These are phyloP conservation scores for Buathra laborator DNA, from an alignment of 2,888 invertebrate genomes.

Conservation along the genomic window DNA sequence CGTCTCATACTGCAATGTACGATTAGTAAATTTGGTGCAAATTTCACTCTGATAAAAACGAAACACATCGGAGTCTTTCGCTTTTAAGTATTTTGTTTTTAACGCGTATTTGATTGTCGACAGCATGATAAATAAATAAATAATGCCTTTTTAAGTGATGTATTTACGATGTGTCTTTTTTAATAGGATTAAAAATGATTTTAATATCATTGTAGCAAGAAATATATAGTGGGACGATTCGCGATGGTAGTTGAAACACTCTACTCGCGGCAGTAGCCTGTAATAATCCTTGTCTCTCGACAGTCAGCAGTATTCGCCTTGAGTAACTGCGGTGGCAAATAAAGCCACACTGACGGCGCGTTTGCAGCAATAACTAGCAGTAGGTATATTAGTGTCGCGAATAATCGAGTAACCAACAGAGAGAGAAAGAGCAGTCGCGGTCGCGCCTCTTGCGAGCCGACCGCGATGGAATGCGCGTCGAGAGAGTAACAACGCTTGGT, in stretches of 20 bases:
- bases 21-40: background rate
- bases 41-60: background rate
- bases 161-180: conserved; percentile 2
- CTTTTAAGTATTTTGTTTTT: background rate
- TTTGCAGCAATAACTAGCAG: conserved; percentile 58
- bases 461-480: conserved; percentile 66
- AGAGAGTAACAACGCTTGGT: conserved; percentile 41
- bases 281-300: conserved; percentile 56
- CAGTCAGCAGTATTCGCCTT: conserved; percentile 43
- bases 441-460: conserved; percentile 57
- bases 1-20: conserved; percentile 7
- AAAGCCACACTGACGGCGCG: conserved; percentile 47
- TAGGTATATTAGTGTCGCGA: conserved; percentile 63
- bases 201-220: conserved; percentile 17
- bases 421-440: conserved; percentile 61
- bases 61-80: background rate
- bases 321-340: conserved; percentile 65
- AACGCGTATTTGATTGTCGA: background rate
- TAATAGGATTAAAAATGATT: conserved; percentile 5
- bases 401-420: conserved; percentile 68
- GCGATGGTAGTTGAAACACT: conserved; percentile 33
- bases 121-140: background rate
- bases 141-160: too few species aligned
- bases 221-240: conserved; percentile 32
- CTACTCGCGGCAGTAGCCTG: conserved; percentile 7